Evolutionary conservation across 1,140 invertebrate genomes (phyloP).

Genomic region (Drosophila ironensis): DNA sequence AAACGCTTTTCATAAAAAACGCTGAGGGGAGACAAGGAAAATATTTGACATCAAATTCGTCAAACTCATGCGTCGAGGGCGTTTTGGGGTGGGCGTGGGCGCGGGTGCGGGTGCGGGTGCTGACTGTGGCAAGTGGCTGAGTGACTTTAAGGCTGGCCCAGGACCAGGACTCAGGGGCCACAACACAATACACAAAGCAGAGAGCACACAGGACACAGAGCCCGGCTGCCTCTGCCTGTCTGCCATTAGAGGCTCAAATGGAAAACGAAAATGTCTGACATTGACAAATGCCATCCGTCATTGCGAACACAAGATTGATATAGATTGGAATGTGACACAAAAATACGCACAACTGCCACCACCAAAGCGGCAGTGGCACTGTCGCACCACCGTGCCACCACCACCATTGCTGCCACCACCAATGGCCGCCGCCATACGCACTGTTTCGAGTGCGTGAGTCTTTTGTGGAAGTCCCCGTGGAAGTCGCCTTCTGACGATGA

Average conservation of each 20-base stretch:
- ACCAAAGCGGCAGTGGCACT: constrained; percentile 4
- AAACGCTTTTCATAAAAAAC: constrained; percentile 72
- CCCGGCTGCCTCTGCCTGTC: constrained; percentile 24
- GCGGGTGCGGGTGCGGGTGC: constrained; percentile 21
- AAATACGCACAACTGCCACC: constrained; percentile 79
- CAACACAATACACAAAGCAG: no score
- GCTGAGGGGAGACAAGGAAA: constrained; percentile 63
- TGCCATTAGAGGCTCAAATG: constrained; percentile 78
- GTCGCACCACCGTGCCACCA: constrained; percentile 8
- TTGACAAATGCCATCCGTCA: constrained; percentile 82
- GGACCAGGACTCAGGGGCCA: background rate
- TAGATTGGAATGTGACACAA: constrained; percentile 82
- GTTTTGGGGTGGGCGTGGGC: constrained; percentile 21
- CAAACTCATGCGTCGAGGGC: constrained; percentile 67
- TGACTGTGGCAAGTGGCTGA: constrained; percentile 43
- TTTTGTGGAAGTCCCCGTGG: constrained; percentile 6
- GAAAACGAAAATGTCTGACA: constrained; percentile 82
- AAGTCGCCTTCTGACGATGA: constrained; percentile 64
- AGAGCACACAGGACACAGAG: constrained; percentile 27
- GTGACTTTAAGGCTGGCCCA: constrained; percentile 62
- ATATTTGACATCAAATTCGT: constrained; percentile 78
- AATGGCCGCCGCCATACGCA: constrained; percentile 44
- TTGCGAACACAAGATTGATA: constrained; percentile 82
- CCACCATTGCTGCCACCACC: constrained; percentile 21
- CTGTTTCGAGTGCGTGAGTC: constrained; percentile 32